Percentiles rank a stretch among this genome's conserved stretches.
These are phyloP conservation scores for Drosophila nigromelanica DNA, from an alignment of 1,140 invertebrate species.

Conservation along the genomic window DNA sequence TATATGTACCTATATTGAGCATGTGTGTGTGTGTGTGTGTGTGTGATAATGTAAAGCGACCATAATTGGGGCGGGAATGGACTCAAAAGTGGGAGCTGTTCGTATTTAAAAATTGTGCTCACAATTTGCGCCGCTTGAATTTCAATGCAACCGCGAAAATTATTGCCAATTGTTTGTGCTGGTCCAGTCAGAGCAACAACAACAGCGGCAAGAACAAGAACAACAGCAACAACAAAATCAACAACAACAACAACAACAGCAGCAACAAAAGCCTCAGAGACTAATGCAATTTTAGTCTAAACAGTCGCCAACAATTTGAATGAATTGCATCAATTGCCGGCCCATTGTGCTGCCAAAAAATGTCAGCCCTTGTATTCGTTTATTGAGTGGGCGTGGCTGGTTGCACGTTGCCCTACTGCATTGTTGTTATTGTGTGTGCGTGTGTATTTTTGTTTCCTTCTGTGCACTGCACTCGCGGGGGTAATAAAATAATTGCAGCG, in stretches of 20 bases:
- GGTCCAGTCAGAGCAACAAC: conserved; percentile 20
- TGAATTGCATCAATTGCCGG: conserved; percentile 82
- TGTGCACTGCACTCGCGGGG: conserved; percentile 43
- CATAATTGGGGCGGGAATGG: conserved; percentile 55
- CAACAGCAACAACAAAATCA: neutral
- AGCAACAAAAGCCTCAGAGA: conserved; percentile 59
- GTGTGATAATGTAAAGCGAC: conserved; percentile 54
- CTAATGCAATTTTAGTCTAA: conserved; percentile 82
- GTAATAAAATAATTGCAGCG: conserved; percentile 83
- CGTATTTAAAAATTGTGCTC: conserved; percentile 56
- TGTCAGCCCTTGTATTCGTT: conserved; percentile 31
- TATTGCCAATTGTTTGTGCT: conserved; percentile 76
- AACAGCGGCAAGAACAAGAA: conserved; percentile 2
- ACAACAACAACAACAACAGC: conserved; percentile 33
- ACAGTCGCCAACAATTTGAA: conserved; percentile 79
- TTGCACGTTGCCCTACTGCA: conserved; percentile 43
- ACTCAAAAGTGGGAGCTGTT: conserved; percentile 28
- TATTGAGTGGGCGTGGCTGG: conserved; percentile 68
- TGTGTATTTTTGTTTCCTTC: conserved; percentile 6
- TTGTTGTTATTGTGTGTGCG: conserved; percentile 8
- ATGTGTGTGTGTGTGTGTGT: conserved; percentile 25
- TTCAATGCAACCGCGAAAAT: conserved; percentile 81
- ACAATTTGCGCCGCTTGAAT: conserved; percentile 69
- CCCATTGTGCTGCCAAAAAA: conserved; percentile 56
- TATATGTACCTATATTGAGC: conserved; percentile 45